phyloP scores from a whole-genome alignment of 2,797 vertebrate species.

The Premnoplex brunnescens region DNA sequence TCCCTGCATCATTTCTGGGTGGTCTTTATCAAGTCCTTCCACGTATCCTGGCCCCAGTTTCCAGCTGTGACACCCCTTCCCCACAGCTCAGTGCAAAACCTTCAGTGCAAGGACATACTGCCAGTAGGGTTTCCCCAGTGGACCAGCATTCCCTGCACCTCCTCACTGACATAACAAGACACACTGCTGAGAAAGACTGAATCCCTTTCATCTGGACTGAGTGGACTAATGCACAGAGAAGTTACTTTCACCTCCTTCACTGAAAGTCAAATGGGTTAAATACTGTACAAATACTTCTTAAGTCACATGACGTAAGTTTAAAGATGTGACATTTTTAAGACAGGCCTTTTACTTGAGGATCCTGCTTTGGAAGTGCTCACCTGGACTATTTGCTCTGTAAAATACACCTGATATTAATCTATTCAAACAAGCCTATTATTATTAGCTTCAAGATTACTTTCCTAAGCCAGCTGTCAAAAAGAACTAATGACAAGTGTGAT shows the following conservation, averaged over 20 bases:
- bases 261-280: background rate
- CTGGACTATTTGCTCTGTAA: background rate
- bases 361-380: background rate
- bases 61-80: background rate
- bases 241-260: background rate
- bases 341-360: background rate
- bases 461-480: background rate
- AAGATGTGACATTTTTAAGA: background rate
- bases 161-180: background rate
- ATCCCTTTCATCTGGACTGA: background rate
- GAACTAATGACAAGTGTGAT: background rate
- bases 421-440: background rate
- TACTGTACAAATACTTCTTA: background rate
- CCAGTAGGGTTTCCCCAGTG: background rate
- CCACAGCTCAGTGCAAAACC: background rate
- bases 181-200: background rate
- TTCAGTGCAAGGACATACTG: background rate
- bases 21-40: background rate
- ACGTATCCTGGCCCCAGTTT: background rate
- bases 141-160: background rate
- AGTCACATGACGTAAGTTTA: background rate
- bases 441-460: background rate
- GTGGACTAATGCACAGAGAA: background rate
- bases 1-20: background rate
- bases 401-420: background rate